A percentile compares a stretch with the other conserved stretches of the same genome.
Evolutionary conservation across 1,140 invertebrate genomes (phyloP).

Genomic region (Mamestra configurata): DNA sequence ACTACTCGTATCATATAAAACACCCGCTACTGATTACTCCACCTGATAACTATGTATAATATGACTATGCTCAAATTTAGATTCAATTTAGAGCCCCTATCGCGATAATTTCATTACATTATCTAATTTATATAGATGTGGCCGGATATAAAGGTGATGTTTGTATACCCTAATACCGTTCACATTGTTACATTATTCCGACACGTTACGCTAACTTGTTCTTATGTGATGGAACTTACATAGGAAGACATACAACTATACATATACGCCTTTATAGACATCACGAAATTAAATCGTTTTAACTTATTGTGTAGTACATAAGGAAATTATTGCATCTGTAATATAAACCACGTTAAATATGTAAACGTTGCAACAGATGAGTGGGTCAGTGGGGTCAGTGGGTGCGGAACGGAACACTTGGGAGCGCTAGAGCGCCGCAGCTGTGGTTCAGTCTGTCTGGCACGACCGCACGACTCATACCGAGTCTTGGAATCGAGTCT

Average conservation of each 20-base stretch:
- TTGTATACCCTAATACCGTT: conserved; percentile 74
- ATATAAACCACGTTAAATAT: conserved; percentile 28
- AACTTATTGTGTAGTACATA: conserved; percentile 55
- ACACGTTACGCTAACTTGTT: conserved; percentile 74
- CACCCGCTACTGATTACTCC: conserved; percentile 74
- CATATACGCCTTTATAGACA: conserved; percentile 70
- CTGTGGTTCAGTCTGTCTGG: conserved; percentile 22
- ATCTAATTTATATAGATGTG: conserved; percentile 78
- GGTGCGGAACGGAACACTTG: conserved; percentile 8
- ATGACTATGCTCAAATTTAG: conserved; percentile 72
- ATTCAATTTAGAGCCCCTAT: conserved; percentile 76
- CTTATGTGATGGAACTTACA: conserved; percentile 82
- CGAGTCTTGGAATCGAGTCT: conserved; percentile 53
- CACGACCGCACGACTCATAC: conserved; percentile 25
- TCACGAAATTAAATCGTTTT: conserved; percentile 59
- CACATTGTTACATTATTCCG: conserved; percentile 73
- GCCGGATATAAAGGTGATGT: conserved; percentile 78
- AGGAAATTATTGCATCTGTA: conserved; percentile 27
- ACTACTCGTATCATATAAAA: conserved; percentile 80
- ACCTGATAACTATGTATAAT: conserved; percentile 68
- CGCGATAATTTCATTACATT: conserved; percentile 73
- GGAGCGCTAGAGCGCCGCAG: not conserved
- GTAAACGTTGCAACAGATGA: conserved; percentile 39
- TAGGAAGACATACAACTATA: conserved; percentile 87
- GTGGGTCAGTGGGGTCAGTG: not conserved